Base-by-base conservation (phyloP, 2,888 invertebrate genomes). In the Ophion ventricosus region DNA sequence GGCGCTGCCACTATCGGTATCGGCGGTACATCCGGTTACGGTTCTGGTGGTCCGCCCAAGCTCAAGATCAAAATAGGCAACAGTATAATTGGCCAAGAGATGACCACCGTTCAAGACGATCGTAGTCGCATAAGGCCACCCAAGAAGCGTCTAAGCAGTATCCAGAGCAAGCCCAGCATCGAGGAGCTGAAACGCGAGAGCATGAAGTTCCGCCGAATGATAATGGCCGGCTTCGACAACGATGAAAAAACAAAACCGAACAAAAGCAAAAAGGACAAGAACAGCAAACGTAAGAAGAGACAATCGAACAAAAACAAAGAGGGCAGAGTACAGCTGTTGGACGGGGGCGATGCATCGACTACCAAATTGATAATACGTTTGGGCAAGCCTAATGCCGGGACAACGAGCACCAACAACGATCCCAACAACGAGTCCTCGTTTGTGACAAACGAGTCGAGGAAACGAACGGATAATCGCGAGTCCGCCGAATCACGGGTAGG, bases 181-280 rank as follows among this genome's bases (percentile, higher is more conserved):
- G 97, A 98, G 93, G 97, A 97, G 90, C 93, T 97, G 70, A 96
- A 96, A 85, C 95, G 97, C 1, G 97, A 98, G 90, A 97, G 97
- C 89, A 98, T 98, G 98, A 97, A 97, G 91, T 98, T 95, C 93
- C 95, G 98, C 20, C 96, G 96, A 86, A 96, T 95, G 95, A 96
- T 98, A 2, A 97, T 97, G 97, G 97, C 97, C 4, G 96, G 96
- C 90, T 97, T 97, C 90, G 96, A 96, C 83, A 96, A 96, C 88
- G 95, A 95, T 87, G 96, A 96, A 87, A 95, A 85, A 85, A 88
- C 89, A 74, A 91, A 92, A 17, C 49, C 49, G 91, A 93, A 80
- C 83, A 93, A 92, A 90, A 93, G 90, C 89, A 94, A 92, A 93
- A 94, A 92, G 91, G 94, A 93, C 93, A 95, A 94, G 93, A 95